Percentiles rank a stretch among this genome's conserved stretches.
phyloP scores from a whole-genome alignment of 2,888 invertebrate species.

The Chaetoderma sp. region DNA sequence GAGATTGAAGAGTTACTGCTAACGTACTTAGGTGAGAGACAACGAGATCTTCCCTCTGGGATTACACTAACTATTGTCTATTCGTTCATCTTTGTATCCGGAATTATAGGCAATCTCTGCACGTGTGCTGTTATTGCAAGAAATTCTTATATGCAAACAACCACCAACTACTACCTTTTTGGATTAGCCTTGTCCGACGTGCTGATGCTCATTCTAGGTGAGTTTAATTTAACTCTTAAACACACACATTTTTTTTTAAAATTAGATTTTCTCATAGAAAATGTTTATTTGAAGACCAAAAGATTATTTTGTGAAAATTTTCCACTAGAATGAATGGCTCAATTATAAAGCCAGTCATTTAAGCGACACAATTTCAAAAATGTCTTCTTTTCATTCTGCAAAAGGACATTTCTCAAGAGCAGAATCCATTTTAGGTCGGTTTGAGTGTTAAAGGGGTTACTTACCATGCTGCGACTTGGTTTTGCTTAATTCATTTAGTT shows the following conservation, averaged over 20 bases:
- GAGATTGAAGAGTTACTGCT: constrained; percentile 38
- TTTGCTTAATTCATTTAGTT: too few species aligned
- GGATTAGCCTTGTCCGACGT: constrained; percentile 89
- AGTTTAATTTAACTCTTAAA: constrained; percentile 34
- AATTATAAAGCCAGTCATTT: too few species aligned
- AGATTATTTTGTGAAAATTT: too few species aligned
- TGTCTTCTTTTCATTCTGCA: too few species aligned
- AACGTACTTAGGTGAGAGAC: constrained; percentile 46
- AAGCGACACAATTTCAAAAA: too few species aligned
- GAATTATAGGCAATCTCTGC: constrained; percentile 84
- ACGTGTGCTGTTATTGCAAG: constrained; percentile 87
- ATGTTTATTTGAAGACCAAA: too few species aligned
- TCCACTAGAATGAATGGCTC: too few species aligned
- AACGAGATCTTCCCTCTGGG: constrained; percentile 51
- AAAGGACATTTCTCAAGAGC: too few species aligned
- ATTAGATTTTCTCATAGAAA: too few species aligned
- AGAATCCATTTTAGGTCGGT: not conserved
- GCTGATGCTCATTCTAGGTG: constrained; percentile 80
- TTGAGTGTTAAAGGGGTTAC: too few species aligned
- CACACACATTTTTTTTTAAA: not conserved
- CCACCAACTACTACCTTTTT: constrained; percentile 92
- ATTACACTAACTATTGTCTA: constrained; percentile 71
- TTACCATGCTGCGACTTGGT: too few species aligned
- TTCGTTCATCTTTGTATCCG: constrained; percentile 80
- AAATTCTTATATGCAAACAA: constrained; percentile 86